Evolutionary conservation across 2,113 vertebrate genomes (phyloP), one percentile per base, ranked within the genome.

Genomic region (Felis chaus): DNA sequence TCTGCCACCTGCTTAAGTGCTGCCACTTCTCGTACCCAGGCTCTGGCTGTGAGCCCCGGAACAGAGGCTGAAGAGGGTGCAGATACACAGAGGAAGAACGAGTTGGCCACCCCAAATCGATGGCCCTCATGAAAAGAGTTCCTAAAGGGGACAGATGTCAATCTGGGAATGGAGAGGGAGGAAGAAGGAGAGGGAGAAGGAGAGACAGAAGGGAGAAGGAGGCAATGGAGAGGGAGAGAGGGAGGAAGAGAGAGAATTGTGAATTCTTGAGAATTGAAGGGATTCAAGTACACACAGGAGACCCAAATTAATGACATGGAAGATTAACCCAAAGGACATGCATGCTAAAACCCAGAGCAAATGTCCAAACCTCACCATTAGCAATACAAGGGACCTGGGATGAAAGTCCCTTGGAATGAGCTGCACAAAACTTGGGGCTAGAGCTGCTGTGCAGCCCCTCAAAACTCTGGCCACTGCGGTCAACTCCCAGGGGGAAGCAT

Each of bases 391-490:
- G 4, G 11, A 14, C 15, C 39, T 4, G 57, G n/a, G 66, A 19
- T 23, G 27, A 10, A 73, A 50, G 66, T 48, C n/a, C 66, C 29
- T 21, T 27, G 29, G 33, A 31, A 2, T 8, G 87, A 27, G 36
- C 5, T 8, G 2, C 23, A 39, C 8, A 23, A 23, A n/a, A 31
- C 4, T 1, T 1, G 19, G n/a, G 4, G 41, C 27, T 55, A 0
- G 36, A 33, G 79, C 25, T 15, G 11, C 19, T 16, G 1, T 18
- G 29, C 12, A 14, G 10, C 12, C 9, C 16, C 65, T 53, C 57
- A 63, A 41, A 73, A 78, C 48, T 25, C 55, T 5, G 76, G 57
- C 23, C 66, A 14, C n/a, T 0, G 36, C 4, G 27, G n/a, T 53
- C 76, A 69, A 13, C 0, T 36, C 18, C 69, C 65, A 25, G 9